Percentiles rank a stretch among this genome's conserved stretches.
phyloP scores from a whole-genome alignment of 2,113 vertebrate genomes.

The Gasterosteus nipponicus region DNA sequence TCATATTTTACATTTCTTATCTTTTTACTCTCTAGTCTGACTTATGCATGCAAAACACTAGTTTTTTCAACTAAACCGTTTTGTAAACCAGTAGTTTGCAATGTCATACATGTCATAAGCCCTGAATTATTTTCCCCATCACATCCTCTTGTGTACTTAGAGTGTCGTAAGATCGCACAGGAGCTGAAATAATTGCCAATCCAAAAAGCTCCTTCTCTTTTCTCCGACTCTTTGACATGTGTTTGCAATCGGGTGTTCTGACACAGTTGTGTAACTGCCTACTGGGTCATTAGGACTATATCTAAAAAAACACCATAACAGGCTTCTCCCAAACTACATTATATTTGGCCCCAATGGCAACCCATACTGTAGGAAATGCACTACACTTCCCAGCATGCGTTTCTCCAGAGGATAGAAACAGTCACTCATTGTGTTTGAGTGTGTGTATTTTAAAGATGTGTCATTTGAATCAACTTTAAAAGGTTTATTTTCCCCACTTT shows the following conservation, averaged over 20 bases:
- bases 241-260: background rate
- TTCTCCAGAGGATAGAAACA: background rate
- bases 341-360: background rate
- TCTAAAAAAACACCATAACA: slow-evolving; percentile 14
- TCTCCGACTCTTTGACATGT: slow-evolving; percentile 9
- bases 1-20: background rate
- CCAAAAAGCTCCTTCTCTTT: slow-evolving; percentile 34
- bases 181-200: background rate
- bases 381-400: background rate
- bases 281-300: slow-evolving; percentile 13
- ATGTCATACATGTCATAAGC: background rate
- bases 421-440: background rate
- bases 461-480: background rate
- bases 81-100: background rate
- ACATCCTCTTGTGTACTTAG: background rate
- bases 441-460: background rate
- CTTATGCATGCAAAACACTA: background rate
- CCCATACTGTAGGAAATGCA: background rate
- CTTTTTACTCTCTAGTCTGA: background rate
- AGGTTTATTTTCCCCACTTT: background rate
- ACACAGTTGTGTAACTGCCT: slow-evolving; percentile 33
- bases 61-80: background rate
- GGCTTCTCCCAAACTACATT: background rate
- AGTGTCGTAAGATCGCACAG: slow-evolving; percentile 3
- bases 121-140: background rate